Base-by-base conservation (phyloP, 2,113 vertebrate genomes). In the Pipra filicauda region DNA sequence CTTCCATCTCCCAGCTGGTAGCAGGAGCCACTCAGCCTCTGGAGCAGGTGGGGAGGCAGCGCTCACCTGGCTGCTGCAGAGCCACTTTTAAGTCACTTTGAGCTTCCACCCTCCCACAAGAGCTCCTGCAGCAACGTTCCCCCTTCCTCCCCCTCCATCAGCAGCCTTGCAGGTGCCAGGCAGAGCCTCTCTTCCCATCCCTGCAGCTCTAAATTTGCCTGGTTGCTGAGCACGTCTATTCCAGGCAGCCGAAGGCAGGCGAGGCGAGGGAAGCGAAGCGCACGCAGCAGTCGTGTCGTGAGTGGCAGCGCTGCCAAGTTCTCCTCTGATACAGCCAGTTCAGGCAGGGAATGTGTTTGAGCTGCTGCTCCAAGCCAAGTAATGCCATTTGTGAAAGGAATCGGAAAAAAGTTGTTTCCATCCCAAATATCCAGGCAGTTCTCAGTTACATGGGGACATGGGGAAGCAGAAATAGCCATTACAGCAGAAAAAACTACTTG, bases 191-290 rank as follows among this genome's bases (percentile, higher is more conserved):
- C 81, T 76, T 64, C 52, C 55, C 72, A 62, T 66, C 62, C 66
- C 67, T 22, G 75, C 67, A 66, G 66, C 96, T 88, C 79, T 75
- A 85, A 86, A 81, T 39, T 62, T 66, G 93, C 89, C 86, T 28
- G 78, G 58, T 75, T 85, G 87, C 89, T 85, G 84, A 91, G 85
- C 89, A 62, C 5, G 3, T 95, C 95, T 91, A 69, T 67, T 88
- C 81, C 59, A 46, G 75, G 94, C 94, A 85, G 77, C 62, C 74
- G 28, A 72, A 85, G 85, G 80, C 79, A 89, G 72, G 76, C 61
- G 28, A 91, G 80, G 69, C 9, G 51, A 84, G 80, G 72, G 91
- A 91, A 94, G 91, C 6, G 27, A 84, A 90, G 95, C 52, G 27
- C 89, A 62, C 21, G 77, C 76, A 87, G 39, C 77, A 65, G 62